These are phyloP conservation scores for Acanthosepion pharaonis DNA, from an alignment of 2,888 invertebrate species.

Conservation along the genomic window DNA sequence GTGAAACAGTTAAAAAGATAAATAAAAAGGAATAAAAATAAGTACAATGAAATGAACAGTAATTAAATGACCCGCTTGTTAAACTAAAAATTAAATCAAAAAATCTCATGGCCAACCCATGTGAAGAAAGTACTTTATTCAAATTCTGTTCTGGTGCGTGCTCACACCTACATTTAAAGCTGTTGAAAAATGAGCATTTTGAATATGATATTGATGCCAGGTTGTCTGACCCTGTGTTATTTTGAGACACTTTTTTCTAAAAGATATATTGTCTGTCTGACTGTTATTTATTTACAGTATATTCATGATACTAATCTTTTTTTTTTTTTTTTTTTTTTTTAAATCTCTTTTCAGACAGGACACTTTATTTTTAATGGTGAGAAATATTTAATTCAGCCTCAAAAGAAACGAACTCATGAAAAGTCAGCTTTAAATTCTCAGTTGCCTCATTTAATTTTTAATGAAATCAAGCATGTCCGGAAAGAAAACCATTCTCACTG, in stretches of 20 bases:
- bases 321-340: background rate
- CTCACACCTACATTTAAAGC: background rate
- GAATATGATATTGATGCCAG: background rate
- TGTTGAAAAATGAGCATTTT: background rate
- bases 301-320: background rate
- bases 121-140: background rate
- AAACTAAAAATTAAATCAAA: no score
- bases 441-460: constrained; percentile 33
- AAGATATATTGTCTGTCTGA: background rate
- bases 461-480: background rate
- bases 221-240: background rate
- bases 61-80: no score
- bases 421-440: background rate
- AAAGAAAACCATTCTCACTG: background rate
- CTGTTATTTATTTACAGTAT: background rate
- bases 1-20: no score
- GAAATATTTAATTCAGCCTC: constrained; percentile 62
- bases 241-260: background rate
- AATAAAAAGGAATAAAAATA: no score
- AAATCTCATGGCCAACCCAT: background rate
- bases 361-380: constrained; percentile 59
- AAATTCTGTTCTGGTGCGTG: background rate
- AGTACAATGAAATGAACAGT: no score
- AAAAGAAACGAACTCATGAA: constrained; percentile 49
- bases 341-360: constrained; percentile 59